Base-by-base conservation (phyloP, 2,113 vertebrate species). In the Nipponia nippon region DNA sequence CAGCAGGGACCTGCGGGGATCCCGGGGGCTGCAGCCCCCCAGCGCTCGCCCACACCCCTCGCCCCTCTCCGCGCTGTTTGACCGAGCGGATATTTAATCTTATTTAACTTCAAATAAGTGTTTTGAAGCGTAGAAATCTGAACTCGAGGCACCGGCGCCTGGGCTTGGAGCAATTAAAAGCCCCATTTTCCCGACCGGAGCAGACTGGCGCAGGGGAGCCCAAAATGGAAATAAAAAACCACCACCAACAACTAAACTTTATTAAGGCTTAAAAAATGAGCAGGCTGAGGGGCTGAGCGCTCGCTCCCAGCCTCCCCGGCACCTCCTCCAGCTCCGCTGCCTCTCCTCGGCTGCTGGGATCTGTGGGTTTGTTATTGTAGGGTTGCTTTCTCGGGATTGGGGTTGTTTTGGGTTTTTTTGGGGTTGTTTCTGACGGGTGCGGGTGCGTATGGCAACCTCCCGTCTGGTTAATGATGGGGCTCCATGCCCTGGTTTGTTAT, bases 101-200 rank as follows among this genome's bases (percentile, higher is more conserved):
- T 16, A 40, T 71, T 87, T 47, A 61, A 61, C 29, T 2, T 4
- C n/a, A 42, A 26, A 23, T 7, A 20, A n/a, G 62, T 8, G 32
- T 26, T 71, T 46, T 4, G 71, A 56, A 65, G 65, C 4, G 0
- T 22, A 7, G 9, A 42, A 23, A 89, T 59, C 16, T 0, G 2
- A 9, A 17, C 0, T 9, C 7, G 23, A 76, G 40, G 10, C 2
- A 22, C 23, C 0, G 5, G 16, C 3, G 11, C 38, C 10, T 0
- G 14, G 16, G 34, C 38, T 69, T 5, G 81, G n/a, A 53, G 69
- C 5, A 30, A 27, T 69, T 61, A 46, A 42, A 40, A 32, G 36
- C 19, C 11, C 34, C 11, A 0, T n/a, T 77, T 69, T 88, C 76
- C 49, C 1, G 0, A 9, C 3, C 0, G 1, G 83, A 89, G 19